Evolutionary conservation across 1,140 invertebrate species (phyloP).

Genomic region (Drosophila prosaltans): DNA sequence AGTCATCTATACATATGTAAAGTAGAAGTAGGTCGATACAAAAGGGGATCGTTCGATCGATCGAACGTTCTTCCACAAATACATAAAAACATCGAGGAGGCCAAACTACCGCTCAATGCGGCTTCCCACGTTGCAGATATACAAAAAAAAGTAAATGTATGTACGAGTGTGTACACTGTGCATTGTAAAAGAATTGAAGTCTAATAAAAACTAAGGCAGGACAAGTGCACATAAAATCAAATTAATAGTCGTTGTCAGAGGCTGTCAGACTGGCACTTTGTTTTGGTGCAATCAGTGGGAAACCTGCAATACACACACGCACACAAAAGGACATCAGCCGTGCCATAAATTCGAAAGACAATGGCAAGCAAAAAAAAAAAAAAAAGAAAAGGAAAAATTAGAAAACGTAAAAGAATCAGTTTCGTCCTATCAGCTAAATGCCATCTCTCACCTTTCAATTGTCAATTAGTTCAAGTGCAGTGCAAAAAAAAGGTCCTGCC

Average conservation of each 20-base stretch:
- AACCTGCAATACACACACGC: constrained; percentile 48
- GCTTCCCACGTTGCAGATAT: constrained; percentile 52
- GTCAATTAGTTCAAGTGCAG: constrained; percentile 79
- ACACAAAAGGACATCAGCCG: constrained; percentile 49
- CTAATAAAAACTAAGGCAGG: constrained; percentile 63
- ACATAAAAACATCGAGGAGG: constrained; percentile 19
- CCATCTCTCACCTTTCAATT: constrained; percentile 79
- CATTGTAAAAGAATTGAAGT: constrained; percentile 69
- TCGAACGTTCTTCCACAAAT: no score
- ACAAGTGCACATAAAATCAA: constrained; percentile 79
- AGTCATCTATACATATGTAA: constrained; percentile 4
- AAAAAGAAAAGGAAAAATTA: not conserved
- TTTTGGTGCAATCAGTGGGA: constrained; percentile 78
- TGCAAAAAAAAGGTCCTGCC: constrained; percentile 22
- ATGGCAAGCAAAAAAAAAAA: constrained; percentile 31
- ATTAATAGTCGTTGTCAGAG: constrained; percentile 76
- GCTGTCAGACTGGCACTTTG: constrained; percentile 68
- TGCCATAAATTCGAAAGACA: constrained; percentile 64
- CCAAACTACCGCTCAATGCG: constrained; percentile 42
- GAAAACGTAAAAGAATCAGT: constrained; percentile 39
- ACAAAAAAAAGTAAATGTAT: constrained; percentile 14
- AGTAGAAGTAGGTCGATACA: constrained; percentile 32
- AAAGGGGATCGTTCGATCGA: not conserved
- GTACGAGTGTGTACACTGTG: constrained; percentile 30
- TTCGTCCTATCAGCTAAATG: constrained; percentile 71